A percentile compares a stretch with the other conserved stretches of the same genome.
These are phyloP conservation scores for Mamestra configurata DNA, from an alignment of 1,140 invertebrate genomes.

Conservation along the genomic window DNA sequence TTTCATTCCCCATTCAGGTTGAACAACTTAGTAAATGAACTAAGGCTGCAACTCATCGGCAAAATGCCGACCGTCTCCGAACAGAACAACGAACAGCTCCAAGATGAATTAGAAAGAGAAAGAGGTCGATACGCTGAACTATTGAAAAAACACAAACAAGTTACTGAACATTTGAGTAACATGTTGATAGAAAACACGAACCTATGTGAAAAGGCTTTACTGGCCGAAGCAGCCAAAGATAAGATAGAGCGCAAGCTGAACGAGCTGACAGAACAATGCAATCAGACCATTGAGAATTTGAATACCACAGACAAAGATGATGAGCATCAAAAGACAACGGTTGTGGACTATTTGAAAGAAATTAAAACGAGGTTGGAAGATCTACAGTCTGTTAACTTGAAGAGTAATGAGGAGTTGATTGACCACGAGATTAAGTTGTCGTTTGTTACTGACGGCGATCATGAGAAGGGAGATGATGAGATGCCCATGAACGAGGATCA, in stretches of 20 bases:
- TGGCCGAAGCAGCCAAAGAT: conserved; percentile 90
- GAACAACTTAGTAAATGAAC: conserved; percentile 90
- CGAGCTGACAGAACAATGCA: conserved; percentile 89
- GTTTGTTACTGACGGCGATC: conserved; percentile 71
- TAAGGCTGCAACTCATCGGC: conserved; percentile 89
- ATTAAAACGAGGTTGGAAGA: conserved; percentile 81
- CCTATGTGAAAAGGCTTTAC: conserved; percentile 89
- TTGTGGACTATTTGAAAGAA: conserved; percentile 88
- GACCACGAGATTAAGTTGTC: conserved; percentile 87
- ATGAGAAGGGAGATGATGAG: conserved; percentile 74
- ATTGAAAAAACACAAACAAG: conserved; percentile 89
- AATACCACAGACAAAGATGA: conserved; percentile 73
- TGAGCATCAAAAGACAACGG: conserved; percentile 70
- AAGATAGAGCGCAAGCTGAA: conserved; percentile 90
- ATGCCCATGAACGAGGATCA: conserved; percentile 84
- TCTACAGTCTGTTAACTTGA: conserved; percentile 88
- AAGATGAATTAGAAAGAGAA: conserved; percentile 88
- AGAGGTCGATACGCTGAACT: conserved; percentile 83
- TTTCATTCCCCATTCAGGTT: conserved; percentile 80
- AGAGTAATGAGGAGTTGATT: conserved; percentile 88
- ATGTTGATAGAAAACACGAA: conserved; percentile 89
- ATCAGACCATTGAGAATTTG: conserved; percentile 87
- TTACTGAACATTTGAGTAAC: conserved; percentile 88
- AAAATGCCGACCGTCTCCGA: conserved; percentile 75
- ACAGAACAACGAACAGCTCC: conserved; percentile 79